phyloP scores from a whole-genome alignment of 2,797 vertebrate species.

The Amazonetta brasiliensis region DNA sequence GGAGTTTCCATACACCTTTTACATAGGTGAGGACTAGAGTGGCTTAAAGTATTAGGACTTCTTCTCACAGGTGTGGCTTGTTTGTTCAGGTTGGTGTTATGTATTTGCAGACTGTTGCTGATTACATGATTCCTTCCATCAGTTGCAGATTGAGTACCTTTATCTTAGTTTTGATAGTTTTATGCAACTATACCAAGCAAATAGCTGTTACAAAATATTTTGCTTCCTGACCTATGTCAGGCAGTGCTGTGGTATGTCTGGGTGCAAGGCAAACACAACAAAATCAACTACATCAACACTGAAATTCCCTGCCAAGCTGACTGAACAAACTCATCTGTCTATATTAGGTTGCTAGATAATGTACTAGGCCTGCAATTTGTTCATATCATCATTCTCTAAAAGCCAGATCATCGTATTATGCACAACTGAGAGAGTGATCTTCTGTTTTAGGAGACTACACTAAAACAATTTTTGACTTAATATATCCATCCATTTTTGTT shows the following conservation, averaged over 20 bases:
- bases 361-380: not conserved
- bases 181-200: not conserved
- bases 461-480: not conserved
- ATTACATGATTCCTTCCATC: not conserved
- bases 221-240: not conserved
- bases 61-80: not conserved
- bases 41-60: not conserved
- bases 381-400: not conserved
- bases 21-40: not conserved
- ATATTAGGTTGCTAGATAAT: not conserved
- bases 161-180: not conserved
- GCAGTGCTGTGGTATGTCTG: not conserved
- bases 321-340: not conserved
- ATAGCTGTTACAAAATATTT: not conserved
- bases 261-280: not conserved
- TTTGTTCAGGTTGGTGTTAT: not conserved
- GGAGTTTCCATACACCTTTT: not conserved
- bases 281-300: not conserved
- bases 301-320: not conserved
- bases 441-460: not conserved
- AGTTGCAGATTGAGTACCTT: not conserved
- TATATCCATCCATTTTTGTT: not conserved
- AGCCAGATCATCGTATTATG: not conserved
- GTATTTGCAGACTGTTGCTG: fast-evolving
- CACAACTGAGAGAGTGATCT: not conserved